A percentile compares a stretch with the other conserved stretches of the same genome.
Evolutionary conservation across 2,888 invertebrate genomes (phyloP).

Genomic region (Pseudococcus jackbeardsleyi): DNA sequence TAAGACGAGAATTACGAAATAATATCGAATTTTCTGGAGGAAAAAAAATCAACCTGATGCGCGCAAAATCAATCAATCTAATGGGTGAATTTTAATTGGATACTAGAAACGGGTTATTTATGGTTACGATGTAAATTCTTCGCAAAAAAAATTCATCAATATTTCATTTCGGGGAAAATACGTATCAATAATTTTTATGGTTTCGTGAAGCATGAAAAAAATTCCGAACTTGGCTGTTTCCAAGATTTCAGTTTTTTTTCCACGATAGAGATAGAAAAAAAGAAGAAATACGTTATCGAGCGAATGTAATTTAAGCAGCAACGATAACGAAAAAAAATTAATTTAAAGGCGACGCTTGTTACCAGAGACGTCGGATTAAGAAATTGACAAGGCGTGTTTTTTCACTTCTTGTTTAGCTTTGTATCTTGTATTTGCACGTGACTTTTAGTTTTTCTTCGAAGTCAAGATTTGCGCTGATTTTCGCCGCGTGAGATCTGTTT

Average conservation of each 20-base stretch:
- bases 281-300: background rate
- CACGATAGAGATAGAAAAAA: background rate
- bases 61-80: background rate
- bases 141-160: background rate
- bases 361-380: slow-evolving; percentile 29
- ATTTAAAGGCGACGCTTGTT: slow-evolving; percentile 37
- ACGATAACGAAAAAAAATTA: slow-evolving; percentile 22
- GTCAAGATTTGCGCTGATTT: slow-evolving; percentile 18
- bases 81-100: background rate
- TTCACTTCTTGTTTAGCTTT: slow-evolving; percentile 30
- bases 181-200: slow-evolving; percentile 1
- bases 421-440: slow-evolving; percentile 3
- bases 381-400: slow-evolving; percentile 40
- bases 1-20: background rate
- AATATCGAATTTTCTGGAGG: too few species aligned
- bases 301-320: slow-evolving; percentile 1
- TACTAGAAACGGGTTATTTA: background rate
- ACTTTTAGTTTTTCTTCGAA: slow-evolving; percentile 14
- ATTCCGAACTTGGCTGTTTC: background rate
- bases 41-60: background rate
- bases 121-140: background rate
- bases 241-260: background rate
- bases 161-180: background rate
- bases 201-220: background rate
- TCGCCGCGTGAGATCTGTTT: background rate